Conservation (phyloP, 2,888 invertebrate genomes). For the Drosophila atroscutellata region DNA sequence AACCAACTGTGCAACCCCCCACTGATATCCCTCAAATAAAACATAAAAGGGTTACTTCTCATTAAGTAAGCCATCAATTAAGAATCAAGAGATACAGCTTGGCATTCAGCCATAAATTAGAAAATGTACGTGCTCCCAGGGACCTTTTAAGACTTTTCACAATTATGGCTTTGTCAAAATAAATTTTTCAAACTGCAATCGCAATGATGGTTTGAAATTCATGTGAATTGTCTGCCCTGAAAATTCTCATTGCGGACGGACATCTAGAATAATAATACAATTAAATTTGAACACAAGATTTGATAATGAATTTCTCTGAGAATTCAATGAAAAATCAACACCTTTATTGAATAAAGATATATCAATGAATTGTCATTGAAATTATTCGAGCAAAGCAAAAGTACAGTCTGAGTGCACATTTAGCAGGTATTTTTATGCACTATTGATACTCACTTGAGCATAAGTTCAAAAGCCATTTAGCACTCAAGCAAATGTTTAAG, state of each 20-base stretch:
- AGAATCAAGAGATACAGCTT: conserved; percentile 1
- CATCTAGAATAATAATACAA: background rate
- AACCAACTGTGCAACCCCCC: conserved; percentile 2
- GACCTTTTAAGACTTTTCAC: background rate
- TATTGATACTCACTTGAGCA: background rate
- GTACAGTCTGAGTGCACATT: background rate
- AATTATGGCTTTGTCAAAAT: background rate
- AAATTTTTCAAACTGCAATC: background rate
- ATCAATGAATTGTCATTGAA: background rate
- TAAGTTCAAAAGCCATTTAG: background rate
- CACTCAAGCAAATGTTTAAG: background rate
- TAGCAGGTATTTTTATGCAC: background rate
- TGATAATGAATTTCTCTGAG: background rate
- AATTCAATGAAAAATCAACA: background rate
- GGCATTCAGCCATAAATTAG: background rate
- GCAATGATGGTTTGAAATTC: background rate
- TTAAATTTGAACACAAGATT: background rate
- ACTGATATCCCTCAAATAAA: conserved; percentile 1
- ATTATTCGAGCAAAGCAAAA: background rate
- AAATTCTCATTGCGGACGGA: background rate
- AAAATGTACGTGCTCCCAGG: background rate
- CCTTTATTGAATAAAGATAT: background rate
- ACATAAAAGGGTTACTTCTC: conserved; percentile 5
- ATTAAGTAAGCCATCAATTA: conserved; percentile 1
- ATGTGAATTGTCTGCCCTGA: background rate